A percentile compares a stretch with the other conserved stretches of the same genome.
Conservation (phyloP, 2,797 vertebrate species). For the Sebastes minor region DNA sequence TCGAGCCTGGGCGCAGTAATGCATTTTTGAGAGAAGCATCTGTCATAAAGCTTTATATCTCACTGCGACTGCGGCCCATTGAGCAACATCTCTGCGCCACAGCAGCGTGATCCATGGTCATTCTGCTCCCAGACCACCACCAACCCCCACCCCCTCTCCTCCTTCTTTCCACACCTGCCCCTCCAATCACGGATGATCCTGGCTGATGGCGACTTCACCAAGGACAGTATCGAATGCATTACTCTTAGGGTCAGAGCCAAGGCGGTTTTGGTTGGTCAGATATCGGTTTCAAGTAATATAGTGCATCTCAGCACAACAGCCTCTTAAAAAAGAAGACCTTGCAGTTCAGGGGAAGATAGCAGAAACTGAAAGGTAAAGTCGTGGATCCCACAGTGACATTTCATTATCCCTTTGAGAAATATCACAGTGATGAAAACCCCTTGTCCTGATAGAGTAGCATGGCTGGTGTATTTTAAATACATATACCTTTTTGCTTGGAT, state of each 20-base stretch:
- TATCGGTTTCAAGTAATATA: conserved; percentile 26
- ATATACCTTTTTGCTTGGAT: conserved; percentile 31
- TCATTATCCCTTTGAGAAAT: conserved; percentile 46
- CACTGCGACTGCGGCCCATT: conserved; percentile 54
- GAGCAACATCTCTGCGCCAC: conserved; percentile 62
- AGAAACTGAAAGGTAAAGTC: conserved; percentile 17
- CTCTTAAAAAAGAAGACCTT: conserved; percentile 31
- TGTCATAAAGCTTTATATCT: conserved; percentile 70
- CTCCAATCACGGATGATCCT: conserved; percentile 51
- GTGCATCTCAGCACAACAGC: conserved; percentile 1
- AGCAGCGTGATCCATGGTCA: conserved; percentile 60
- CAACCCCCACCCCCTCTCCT: background rate
- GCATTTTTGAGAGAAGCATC: conserved; percentile 68
- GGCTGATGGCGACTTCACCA: conserved; percentile 55
- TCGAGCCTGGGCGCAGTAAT: conserved; percentile 45
- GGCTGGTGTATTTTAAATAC: conserved; percentile 17
- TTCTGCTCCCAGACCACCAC: conserved; percentile 17
- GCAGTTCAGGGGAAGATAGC: background rate
- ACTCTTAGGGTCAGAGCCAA: conserved; percentile 25
- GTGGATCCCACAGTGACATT: conserved; percentile 21
- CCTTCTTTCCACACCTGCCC: conserved; percentile 16
- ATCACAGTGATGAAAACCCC: conserved; percentile 22
- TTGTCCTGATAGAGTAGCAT: conserved; percentile 14
- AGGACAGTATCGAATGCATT: conserved; percentile 55
- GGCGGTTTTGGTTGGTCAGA: conserved; percentile 6